Base-by-base conservation (phyloP, 1,140 invertebrate species). In the Luehdorfia chinensis region DNA sequence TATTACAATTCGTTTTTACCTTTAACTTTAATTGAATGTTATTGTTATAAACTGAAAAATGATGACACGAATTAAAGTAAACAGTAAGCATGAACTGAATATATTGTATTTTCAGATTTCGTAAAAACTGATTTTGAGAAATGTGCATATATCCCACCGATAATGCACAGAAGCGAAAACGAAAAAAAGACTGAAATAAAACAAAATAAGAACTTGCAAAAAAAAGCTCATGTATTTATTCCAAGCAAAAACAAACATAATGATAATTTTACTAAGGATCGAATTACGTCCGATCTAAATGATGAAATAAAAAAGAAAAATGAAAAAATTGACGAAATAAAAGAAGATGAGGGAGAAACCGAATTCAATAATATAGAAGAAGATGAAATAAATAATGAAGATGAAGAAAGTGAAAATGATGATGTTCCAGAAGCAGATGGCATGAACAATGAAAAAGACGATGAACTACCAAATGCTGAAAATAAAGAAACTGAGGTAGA, bases 81-180 rank as follows among this genome's bases (percentile, higher is more conserved):
- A 21, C 19, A 21, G 7, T 21, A 7, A 4, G 19, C 19, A 21
- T 4, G 7, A 7, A 6, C 9, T 46, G 4, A 23, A n/a, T n/a
- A n/a, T n/a, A n/a, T n/a, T n/a, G n/a, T n/a, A n/a, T 8, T 65
- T 69, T 44, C 45, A 69, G 66, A 55, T 49, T 69, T 47, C 25
- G 21, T 27, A n/a, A 62, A 62, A 50, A 56, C 50, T 4, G 23
- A 36, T 18, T n/a, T 41, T 6, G 23, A 31, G 25, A 47, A 50
- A 33, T 67, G 60, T 36, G 9, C 43, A 18, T 33, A 47, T 39
- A 37, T 65, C 16, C 54, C 56, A 1, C 12, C 41, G 1, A 11
- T 21, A 7, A 41, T 14, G 21, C 15, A 37, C 4, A 7, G 15
- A 4, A 5, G 37, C 9, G 9, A 27, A 13, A 41, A 41, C 15